phyloP scores from a whole-genome alignment of 1,140 invertebrate species.

The Camponotus floridanus region DNA sequence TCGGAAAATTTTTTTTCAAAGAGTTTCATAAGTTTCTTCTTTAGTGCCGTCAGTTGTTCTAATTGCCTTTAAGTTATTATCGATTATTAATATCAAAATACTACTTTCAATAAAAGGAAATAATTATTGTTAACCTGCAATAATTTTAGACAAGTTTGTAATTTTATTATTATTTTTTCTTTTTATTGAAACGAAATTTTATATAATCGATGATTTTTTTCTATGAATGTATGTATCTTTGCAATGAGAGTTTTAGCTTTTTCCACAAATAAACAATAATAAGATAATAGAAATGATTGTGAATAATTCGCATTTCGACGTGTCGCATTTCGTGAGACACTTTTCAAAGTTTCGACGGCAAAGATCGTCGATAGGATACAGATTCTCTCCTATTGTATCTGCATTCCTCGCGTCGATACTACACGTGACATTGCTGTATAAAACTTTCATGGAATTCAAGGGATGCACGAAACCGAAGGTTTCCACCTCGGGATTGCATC shows the following conservation, averaged over 20 bases:
- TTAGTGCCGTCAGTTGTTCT: background rate
- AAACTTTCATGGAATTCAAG: conserved; percentile 49
- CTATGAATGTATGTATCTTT: background rate
- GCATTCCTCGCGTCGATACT: conserved; percentile 18
- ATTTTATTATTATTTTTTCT: background rate
- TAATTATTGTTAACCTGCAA: background rate
- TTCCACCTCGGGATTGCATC: conserved; percentile 32
- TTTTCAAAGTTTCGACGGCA: conserved; percentile 27
- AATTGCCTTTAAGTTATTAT: background rate
- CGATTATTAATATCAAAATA: background rate
- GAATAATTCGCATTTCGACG: conserved; percentile 44
- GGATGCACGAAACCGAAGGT: conserved; percentile 18
- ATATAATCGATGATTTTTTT: background rate
- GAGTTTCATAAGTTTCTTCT: background rate
- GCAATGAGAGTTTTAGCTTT: background rate
- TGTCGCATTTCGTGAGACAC: background rate
- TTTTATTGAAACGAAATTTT: background rate
- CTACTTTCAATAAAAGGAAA: background rate
- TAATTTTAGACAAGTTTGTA: background rate
- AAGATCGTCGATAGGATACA: conserved; percentile 41
- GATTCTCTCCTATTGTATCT: conserved; percentile 39
- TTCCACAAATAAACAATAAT: background rate
- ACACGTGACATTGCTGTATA: conserved; percentile 36
- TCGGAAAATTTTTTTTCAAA: background rate
- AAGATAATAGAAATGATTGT: conserved; percentile 17